Evolutionary conservation across 2,113 vertebrate species (phyloP).

Genomic region (Typhlomys cinereus): DNA sequence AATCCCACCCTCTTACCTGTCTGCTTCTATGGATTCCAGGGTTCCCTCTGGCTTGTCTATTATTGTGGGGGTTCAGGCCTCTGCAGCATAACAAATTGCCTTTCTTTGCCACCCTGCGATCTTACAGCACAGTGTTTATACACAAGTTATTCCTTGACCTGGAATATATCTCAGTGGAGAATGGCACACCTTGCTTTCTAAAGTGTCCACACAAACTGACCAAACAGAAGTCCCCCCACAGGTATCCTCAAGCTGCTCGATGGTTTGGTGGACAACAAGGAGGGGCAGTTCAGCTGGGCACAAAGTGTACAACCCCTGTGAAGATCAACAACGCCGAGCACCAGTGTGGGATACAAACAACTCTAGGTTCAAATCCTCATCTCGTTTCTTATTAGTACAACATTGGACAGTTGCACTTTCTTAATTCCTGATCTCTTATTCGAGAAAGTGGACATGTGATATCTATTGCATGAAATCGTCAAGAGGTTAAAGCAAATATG

Average conservation of each 20-base stretch:
- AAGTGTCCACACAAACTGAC: slow-evolving; percentile 39
- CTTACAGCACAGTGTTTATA: neutral
- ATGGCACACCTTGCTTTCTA: neutral
- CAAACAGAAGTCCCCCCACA: neutral
- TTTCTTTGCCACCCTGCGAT: neutral
- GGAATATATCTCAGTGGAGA: slow-evolving; percentile 36
- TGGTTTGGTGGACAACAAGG: neutral
- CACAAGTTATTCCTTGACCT: slow-evolving; percentile 54
- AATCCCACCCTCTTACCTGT: too few species aligned
- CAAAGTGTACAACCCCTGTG: accelerated
- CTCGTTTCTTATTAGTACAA: neutral
- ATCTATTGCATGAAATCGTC: neutral
- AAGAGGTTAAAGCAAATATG: neutral
- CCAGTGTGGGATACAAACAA: neutral
- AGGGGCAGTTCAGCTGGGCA: accelerated
- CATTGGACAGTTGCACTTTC: neutral
- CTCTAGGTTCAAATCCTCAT: neutral
- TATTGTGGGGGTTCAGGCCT: too few species aligned
- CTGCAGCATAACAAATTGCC: too few species aligned
- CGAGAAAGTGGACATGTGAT: neutral
- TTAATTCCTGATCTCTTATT: neutral
- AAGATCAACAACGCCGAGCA: neutral
- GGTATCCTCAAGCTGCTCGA: neutral
- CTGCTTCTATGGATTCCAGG: too few species aligned
- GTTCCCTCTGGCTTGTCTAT: too few species aligned